Conservation (phyloP, 1,140 invertebrate genomes). For the Sipha flava region DNA sequence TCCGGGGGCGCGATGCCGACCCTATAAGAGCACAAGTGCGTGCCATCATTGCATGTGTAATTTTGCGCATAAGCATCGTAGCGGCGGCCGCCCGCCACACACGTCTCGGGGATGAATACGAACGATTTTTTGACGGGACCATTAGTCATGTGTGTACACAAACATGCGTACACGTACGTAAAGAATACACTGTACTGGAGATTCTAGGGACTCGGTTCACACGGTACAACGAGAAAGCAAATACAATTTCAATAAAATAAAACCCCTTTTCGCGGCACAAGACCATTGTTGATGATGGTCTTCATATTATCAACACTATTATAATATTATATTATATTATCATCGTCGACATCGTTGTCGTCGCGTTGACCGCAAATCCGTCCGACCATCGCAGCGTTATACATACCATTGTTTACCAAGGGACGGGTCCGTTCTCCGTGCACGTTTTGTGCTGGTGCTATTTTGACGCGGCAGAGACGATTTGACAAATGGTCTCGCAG, state of each 20-base stretch:
- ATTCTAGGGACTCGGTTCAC: not conserved
- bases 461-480: conserved; percentile 24
- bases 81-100: too few relatives aligned
- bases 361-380: not conserved
- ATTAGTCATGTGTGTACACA: too few relatives aligned
- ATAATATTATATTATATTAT: too few relatives aligned
- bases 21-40: too few relatives aligned
- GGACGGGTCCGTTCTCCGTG: not conserved
- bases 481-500: conserved; percentile 25
- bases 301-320: too few relatives aligned
- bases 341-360: not conserved
- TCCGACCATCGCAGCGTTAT: not conserved
- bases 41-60: too few relatives aligned
- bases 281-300: not conserved
- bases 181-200: too few relatives aligned
- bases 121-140: not conserved
- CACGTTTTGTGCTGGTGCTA: not conserved
- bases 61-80: too few relatives aligned
- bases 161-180: too few relatives aligned
- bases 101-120: too few relatives aligned
- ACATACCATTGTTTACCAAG: not conserved
- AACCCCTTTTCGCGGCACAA: not conserved
- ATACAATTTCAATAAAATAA: not conserved
- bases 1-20: too few relatives aligned
- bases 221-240: not conserved